Base-by-base conservation (phyloP, 2,888 invertebrate species). In the Patella pellucida region DNA sequence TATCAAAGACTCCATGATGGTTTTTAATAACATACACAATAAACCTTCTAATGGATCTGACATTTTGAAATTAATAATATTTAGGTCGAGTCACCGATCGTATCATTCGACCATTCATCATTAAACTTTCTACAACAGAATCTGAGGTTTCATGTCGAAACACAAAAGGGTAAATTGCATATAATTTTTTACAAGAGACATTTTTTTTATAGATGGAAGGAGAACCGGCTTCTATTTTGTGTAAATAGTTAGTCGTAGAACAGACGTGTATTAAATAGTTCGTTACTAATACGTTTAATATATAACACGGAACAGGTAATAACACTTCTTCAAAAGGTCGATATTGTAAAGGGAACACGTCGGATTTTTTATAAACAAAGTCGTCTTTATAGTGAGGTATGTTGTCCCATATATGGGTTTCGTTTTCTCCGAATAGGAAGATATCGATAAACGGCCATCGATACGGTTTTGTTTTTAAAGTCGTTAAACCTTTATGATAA, bases 401-500 rank as follows among this genome's bases (percentile, higher is more conserved):
- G 68, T 78, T 78, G 68, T 81, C 84, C 74, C 75, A 81, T 16
- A 87, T 76, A 76, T 87, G 85, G 4, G 84, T 86, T 11, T 62
- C 73, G 72, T 87, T 85, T 71, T 82, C 83, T 3, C 41, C 69
- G 75, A 81, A 86, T 78, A 87, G 85, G 76, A 85, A 86, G 19
- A 87, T 84, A 76, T 87, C 87, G 27, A 87, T 76, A 74, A 82
- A 86, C 41, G 87, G 87, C 86, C 85, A 87, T 11, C 81, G 82
- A 74, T 80, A 83, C 12, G 77, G 78, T 74, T 78, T 78, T 68
- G 80, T 72, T 2, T 77, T 62, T 2, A 85, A 70, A 12, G 81
- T 79, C 16, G 78, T 73, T 31, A 77, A 71, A 9, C 71, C 62
- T 19, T 74, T 71, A 27, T 81, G 78, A 72, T 81, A 85, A 69